A percentile compares a stretch with the other conserved stretches of the same genome.
Evolutionary conservation across 2,888 invertebrate species (phyloP).

Genomic region (Hecatera dysodea): DNA sequence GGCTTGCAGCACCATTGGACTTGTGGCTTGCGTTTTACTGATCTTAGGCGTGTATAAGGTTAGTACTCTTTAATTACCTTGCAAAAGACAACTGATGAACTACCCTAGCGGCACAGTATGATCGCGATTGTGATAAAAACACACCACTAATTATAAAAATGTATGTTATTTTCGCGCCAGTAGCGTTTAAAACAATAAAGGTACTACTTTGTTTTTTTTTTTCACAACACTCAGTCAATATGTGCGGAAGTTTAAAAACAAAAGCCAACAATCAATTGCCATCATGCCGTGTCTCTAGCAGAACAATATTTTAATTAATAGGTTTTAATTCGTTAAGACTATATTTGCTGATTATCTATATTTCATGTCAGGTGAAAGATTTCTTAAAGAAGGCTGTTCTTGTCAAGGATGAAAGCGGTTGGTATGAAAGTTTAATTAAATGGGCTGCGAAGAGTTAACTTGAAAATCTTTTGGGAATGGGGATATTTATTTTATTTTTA

Average conservation of each 20-base stretch:
- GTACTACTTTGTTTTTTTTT: background rate
- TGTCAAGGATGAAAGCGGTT: too few species aligned
- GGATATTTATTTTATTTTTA: background rate
- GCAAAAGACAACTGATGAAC: background rate
- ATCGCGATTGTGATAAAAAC: background rate
- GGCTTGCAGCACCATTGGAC: conserved; percentile 92
- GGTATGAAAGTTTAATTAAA: background rate
- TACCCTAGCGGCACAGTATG: background rate
- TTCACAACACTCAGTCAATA: background rate
- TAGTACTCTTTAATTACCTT: conserved; percentile 63
- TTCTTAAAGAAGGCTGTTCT: background rate
- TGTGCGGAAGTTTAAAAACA: background rate
- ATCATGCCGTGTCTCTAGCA: background rate
- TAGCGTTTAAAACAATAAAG: background rate
- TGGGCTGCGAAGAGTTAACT: background rate
- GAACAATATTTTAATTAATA: background rate
- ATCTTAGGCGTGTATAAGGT: conserved; percentile 94
- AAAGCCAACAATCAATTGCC: background rate
- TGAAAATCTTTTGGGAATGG: background rate
- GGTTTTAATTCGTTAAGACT: background rate
- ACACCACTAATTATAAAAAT: background rate
- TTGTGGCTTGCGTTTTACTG: conserved; percentile 92
- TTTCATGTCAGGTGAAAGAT: background rate
- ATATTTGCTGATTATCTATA: background rate
- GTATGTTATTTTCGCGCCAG: background rate